phyloP scores from a whole-genome alignment of 2,888 invertebrate species.

The Actias luna region DNA sequence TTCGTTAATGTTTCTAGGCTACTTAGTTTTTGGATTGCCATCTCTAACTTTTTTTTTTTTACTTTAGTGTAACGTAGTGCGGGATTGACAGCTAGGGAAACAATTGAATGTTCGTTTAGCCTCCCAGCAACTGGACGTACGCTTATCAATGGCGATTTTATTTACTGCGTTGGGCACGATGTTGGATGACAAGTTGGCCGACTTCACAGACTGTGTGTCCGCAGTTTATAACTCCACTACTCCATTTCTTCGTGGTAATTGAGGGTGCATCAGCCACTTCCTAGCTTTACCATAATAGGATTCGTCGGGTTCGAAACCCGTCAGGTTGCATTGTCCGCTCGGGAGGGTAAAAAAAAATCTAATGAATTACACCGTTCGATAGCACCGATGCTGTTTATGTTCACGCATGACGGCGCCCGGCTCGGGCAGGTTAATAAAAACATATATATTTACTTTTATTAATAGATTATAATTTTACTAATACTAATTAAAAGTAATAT shows the following conservation, averaged over 20 bases:
- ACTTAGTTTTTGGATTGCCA: no score
- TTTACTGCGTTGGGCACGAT: background rate
- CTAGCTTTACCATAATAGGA: conserved; percentile 58
- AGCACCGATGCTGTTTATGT: background rate
- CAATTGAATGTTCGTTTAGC: no score
- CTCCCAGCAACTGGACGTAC: no score
- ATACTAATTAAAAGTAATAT: no score
- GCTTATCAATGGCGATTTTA: background rate
- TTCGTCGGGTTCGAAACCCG: conserved; percentile 35
- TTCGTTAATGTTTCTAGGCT: no score
- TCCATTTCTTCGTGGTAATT: conserved; percentile 71
- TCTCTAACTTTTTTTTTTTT: no score
- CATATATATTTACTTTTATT: no score
- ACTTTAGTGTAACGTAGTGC: no score
- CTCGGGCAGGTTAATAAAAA: background rate
- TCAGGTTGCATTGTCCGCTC: conserved; percentile 32
- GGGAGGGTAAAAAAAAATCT: conserved; percentile 41
- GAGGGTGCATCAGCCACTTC: conserved; percentile 57
- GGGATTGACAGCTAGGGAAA: no score
- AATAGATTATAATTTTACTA: no score
- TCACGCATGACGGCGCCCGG: background rate
- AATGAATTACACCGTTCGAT: conserved; percentile 32
- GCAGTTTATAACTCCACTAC: conserved; percentile 33
- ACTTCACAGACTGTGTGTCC: conserved; percentile 4
- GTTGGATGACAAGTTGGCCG: background rate